Evolutionary conservation across 2,888 invertebrate genomes (phyloP), one percentile per base, ranked within the genome.

Genomic region (Thalpophila matura): DNA sequence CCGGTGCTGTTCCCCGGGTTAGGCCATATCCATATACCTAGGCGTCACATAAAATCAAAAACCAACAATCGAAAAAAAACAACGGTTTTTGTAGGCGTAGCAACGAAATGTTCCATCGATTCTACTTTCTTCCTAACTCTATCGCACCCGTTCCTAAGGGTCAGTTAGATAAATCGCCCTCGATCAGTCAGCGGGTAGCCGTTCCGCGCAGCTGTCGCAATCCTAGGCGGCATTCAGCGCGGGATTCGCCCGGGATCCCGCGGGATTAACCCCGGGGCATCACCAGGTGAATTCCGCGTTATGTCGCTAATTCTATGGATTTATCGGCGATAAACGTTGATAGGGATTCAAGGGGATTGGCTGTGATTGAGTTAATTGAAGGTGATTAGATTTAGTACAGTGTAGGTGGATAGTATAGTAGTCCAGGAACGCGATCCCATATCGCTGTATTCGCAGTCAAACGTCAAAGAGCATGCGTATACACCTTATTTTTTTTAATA

Each of bases 131-230:
- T 68, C 45, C 7, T 45, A 54, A 9, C 27, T 60, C 80, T 79
- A 31, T 18, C 3, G 2, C 45, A 49, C 37, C 61, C 71, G 29
- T 65, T 79, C 83, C 80, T 80, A 77, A 71, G 79, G 87, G 86
- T 83, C 86, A 83, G 80, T 78, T 50, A 77, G 70, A 87, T 85
- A 85, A 86, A 88, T 86, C 77, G 60, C 68, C 54, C 42, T 71
- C 78, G 75, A 83, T 87, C 82, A 80, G 54, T 81, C 77, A 74
- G 51, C 24, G 71, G 43, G 51, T 49, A 61, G 53, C 79, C 80
- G 73, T 86, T 81, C 80, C 67, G 56, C 61, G 71, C 88, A 86
- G 84, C 86, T 86, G 82, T 78, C 75, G 69, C 69, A 42, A 53
- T 50, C 43, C 55, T 50, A 45, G 40, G 22, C 54, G 49, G 67